phyloP scores from a whole-genome alignment of 1,140 invertebrate genomes.

The Charaxes varanes region DNA sequence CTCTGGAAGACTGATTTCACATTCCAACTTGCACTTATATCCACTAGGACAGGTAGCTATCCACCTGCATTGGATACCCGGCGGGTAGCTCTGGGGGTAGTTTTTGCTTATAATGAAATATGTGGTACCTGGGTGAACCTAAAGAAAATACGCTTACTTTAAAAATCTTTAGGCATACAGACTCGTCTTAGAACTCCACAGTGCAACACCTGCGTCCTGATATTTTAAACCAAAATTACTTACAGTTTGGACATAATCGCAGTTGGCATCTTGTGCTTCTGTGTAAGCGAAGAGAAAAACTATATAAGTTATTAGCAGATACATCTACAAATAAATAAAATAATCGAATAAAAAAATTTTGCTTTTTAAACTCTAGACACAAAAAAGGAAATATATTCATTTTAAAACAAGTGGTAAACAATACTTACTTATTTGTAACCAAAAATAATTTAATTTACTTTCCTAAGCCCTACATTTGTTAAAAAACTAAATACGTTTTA shows the following conservation, averaged over 20 bases:
- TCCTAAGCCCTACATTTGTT: too few relatives aligned
- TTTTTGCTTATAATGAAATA: constrained; percentile 70
- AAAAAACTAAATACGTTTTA: too few relatives aligned
- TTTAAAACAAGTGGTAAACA: too few relatives aligned
- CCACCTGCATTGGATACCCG: constrained; percentile 69
- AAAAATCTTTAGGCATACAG: background rate
- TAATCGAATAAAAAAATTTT: too few relatives aligned
- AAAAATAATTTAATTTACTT: too few relatives aligned
- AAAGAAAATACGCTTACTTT: background rate
- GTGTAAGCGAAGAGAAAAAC: constrained; percentile 10
- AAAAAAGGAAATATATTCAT: too few relatives aligned
- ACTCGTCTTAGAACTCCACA: too few relatives aligned
- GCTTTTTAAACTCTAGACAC: too few relatives aligned
- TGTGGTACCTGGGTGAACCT: constrained; percentile 43
- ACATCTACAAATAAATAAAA: too few relatives aligned
- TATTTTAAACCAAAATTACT: too few relatives aligned
- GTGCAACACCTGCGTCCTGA: too few relatives aligned
- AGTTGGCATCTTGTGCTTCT: constrained; percentile 15
- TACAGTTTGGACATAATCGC: constrained; percentile 16
- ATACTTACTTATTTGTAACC: too few relatives aligned
- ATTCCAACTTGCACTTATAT: constrained; percentile 61
- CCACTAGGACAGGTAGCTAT: constrained; percentile 53
- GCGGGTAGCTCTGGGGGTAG: constrained; percentile 65
- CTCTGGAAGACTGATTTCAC: constrained; percentile 64
- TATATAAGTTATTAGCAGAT: constrained; percentile 1